Base-by-base conservation (phyloP, 37 sponge, comb jelly and placozoan genomes). In the Halisarca cf. caerulea region DNA sequence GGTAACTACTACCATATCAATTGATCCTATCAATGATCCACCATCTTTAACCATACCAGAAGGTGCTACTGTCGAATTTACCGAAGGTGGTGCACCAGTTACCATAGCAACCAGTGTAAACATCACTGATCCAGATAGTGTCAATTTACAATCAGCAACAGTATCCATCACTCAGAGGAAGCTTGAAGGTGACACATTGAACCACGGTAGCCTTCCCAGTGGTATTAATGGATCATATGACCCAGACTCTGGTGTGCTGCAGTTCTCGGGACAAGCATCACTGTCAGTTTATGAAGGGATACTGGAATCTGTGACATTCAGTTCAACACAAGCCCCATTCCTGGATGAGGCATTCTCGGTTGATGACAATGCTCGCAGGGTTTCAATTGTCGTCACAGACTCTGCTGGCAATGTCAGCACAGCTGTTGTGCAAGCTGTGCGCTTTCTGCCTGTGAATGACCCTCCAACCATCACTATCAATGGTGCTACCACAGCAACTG, bases 61-160 rank as follows among this genome's bases (percentile, higher is more conserved):
- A 40, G 45, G 25, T 28, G 5, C 44, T 18, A 2, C 32, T 27
- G 45, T 75, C 4, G 28, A 66, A 4, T 93, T 80, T 45, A 83
- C 79, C 18, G 93, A 93, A 74, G 83, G 80, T 58, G 59, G n/a
- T 34, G 73, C 43, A 1, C 45, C 93, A 34, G 88, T 89, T 3
- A 23, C 36, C 0, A 35, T 88, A 7, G 53, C 80, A 40, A 69
- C 80, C 37, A 40, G 32, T 17, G 18, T 85, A 8, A 42, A 33
- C 5, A 69, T 89, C n/a, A 34, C 11, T 0, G 93, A 93, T 68
- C 82, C 89, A 55, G 93, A 93, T 35, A 85, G 78, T 72, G 62
- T 9, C 18, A 47, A 73, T 2, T 51, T 93, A 0, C 21, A 21
- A 0, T 33, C 78, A 57, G 93, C 93, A 60, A 73, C 58, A 23